Base-by-base conservation (phyloP, 2,797 vertebrate genomes). In the Microctenopoma steveboyesi region DNA sequence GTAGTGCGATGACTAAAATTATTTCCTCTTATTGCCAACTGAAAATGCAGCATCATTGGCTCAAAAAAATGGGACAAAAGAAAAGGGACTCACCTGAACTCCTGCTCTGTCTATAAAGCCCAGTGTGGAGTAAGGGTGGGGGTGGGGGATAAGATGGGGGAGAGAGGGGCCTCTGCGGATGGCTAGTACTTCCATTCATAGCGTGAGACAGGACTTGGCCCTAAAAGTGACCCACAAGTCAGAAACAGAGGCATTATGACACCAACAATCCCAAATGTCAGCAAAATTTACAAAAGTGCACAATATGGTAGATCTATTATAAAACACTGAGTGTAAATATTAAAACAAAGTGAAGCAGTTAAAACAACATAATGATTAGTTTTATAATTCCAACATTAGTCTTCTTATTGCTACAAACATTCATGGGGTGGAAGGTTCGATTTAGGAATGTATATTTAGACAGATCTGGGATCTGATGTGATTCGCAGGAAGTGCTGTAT, bases 81-180 rank as follows among this genome's bases (percentile, higher is more conserved):
- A 54, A 69, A 54, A 70, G 68, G 33, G 45, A 85, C 96, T 95
- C 90, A 99, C 98, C 97, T 80, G 96, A 95, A 54, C 92, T 95
- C 60, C 94, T 93, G 85, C 91, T 95, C 64, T 95, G 96, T 75
- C 95, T 95, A 86, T 93, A 91, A 69, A 94, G 89, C 78, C 94
- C 94, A 40, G 93, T 93, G 90, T 94, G 95, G 79, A 97, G 93
- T 0, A 95, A 95, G 62, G 92, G 78, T 27, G 96, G 95, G 45
- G 95, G 95, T 74, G 95, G 93, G 76, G 96, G 97, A 42, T 94
- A 95, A 10, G 95, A 94, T 11, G 94, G 94, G 46, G 97, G 97
- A 73, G 97, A 98, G 84, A 97, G 95, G 47, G 97, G 94, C 85
- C 97, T 95, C 88, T 95, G 96, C 75, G 95, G 94, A 84, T 94